Evolutionary conservation across 1,140 invertebrate genomes (phyloP).

Genomic region (Tetramorium simillimum): DNA sequence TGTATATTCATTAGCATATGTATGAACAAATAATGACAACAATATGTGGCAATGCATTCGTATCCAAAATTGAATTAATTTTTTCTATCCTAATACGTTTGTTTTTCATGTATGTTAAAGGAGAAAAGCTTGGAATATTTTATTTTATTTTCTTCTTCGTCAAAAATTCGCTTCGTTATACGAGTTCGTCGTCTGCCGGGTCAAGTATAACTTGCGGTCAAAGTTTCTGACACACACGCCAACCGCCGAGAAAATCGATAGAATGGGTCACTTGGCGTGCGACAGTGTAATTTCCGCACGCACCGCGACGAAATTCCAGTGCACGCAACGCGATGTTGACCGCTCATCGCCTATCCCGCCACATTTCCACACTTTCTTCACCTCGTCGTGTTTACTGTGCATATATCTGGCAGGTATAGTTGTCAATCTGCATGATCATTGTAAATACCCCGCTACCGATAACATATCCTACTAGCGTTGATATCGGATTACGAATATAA

Average conservation of each 20-base stretch:
- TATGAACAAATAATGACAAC: neutral
- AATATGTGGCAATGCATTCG: neutral
- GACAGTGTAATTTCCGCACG: constrained; percentile 59
- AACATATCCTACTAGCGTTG: neutral
- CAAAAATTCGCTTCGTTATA: constrained; percentile 9
- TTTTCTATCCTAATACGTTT: neutral
- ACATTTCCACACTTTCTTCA: constrained; percentile 49
- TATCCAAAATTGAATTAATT: neutral
- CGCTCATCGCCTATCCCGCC: constrained; percentile 17
- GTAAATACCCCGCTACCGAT: neutral
- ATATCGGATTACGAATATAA: neutral
- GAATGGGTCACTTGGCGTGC: constrained; percentile 51
- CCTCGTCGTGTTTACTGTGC: constrained; percentile 10
- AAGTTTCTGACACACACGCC: constrained; percentile 52
- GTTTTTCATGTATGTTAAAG: neutral
- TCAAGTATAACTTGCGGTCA: constrained; percentile 42
- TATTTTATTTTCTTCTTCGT: neutral
- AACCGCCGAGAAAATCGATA: constrained; percentile 52
- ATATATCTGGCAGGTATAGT: neutral
- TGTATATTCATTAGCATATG: neutral
- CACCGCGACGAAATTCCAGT: constrained; percentile 45
- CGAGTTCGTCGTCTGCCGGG: neutral
- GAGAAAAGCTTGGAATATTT: neutral
- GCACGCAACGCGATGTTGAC: constrained; percentile 31
- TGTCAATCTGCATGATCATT: neutral